phyloP scores from a whole-genome alignment of 2,888 invertebrate species.

The Mesoligia furuncula region DNA sequence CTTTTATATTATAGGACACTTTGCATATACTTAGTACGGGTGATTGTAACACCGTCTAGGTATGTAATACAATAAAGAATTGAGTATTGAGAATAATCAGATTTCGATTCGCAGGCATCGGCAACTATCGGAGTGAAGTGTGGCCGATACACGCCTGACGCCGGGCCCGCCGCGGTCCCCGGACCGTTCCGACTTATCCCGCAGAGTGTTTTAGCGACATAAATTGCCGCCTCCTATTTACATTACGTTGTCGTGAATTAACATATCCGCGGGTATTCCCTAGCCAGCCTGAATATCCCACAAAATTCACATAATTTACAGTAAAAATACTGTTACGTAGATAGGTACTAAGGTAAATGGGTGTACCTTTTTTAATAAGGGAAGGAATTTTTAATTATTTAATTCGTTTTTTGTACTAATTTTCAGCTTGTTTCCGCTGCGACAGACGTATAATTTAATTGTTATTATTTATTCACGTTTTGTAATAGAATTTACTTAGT shows the following conservation, averaged over 20 bases:
- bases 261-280: conserved; percentile 88
- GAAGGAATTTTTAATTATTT: conserved; percentile 70
- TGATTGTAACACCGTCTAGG: conserved; percentile 58
- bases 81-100: conserved; percentile 71
- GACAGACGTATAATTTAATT: conserved; percentile 58
- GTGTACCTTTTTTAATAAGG: conserved; percentile 72
- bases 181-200: conserved; percentile 76
- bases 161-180: conserved; percentile 43
- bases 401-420: conserved; percentile 60
- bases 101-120: conserved; percentile 72
- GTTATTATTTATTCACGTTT: conserved; percentile 51
- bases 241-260: conserved; percentile 86
- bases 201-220: conserved; percentile 85
- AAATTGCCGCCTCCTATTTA: conserved; percentile 86
- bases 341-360: conserved; percentile 62
- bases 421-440: conserved; percentile 58
- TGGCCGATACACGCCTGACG: conserved; percentile 11
- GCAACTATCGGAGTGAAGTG: conserved; percentile 66
- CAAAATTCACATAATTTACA: conserved; percentile 66
- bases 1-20: conserved; percentile 47
- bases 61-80: too few relatives aligned
- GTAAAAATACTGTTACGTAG: conserved; percentile 56
- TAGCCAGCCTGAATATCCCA: conserved; percentile 80
- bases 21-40: conserved; percentile 67
- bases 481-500: conserved; percentile 46